Conservation (phyloP, 1,140 invertebrate species). For the Halyomorpha halys region DNA sequence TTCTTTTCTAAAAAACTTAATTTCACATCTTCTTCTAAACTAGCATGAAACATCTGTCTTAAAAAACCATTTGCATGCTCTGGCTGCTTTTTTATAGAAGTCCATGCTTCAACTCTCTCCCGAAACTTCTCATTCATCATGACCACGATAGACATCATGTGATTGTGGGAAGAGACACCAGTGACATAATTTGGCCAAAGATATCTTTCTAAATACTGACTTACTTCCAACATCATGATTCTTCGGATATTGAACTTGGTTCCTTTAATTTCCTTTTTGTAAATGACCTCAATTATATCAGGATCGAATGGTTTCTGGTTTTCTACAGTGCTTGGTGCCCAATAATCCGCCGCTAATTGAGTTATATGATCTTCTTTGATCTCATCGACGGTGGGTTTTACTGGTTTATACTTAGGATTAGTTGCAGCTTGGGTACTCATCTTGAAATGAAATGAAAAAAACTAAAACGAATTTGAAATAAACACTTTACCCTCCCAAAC, state of each 20-base stretch:
- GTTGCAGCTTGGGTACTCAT: no score
- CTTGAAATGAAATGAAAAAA: no score
- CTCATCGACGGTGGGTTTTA: slow-evolving; percentile 60
- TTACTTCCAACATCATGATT: slow-evolving; percentile 93
- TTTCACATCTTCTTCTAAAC: slow-evolving; percentile 51
- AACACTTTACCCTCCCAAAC: no score
- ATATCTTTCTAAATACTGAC: slow-evolving; percentile 94
- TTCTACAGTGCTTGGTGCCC: slow-evolving; percentile 66
- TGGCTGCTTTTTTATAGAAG: slow-evolving; percentile 68
- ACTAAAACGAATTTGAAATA: no score
- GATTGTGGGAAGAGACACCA: slow-evolving; percentile 55
- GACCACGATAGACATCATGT: slow-evolving; percentile 89
- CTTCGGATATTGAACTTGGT: slow-evolving; percentile 69
- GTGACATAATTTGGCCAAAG: slow-evolving; percentile 88
- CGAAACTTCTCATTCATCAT: slow-evolving; percentile 99
- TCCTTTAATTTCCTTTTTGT: slow-evolving; percentile 64
- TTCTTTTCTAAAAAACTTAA: slow-evolving; percentile 69
- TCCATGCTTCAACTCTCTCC: slow-evolving; percentile 92
- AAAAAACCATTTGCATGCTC: slow-evolving; percentile 83
- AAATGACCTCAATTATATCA: slow-evolving; percentile 69
- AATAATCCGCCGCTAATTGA: slow-evolving; percentile 77
- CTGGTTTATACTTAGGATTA: no score
- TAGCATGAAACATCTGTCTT: slow-evolving; percentile 62
- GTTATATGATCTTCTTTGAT: slow-evolving; percentile 73
- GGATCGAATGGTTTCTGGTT: slow-evolving; percentile 59